Conservation (phyloP, 2,113 vertebrate genomes). For the Macrotus californicus region DNA sequence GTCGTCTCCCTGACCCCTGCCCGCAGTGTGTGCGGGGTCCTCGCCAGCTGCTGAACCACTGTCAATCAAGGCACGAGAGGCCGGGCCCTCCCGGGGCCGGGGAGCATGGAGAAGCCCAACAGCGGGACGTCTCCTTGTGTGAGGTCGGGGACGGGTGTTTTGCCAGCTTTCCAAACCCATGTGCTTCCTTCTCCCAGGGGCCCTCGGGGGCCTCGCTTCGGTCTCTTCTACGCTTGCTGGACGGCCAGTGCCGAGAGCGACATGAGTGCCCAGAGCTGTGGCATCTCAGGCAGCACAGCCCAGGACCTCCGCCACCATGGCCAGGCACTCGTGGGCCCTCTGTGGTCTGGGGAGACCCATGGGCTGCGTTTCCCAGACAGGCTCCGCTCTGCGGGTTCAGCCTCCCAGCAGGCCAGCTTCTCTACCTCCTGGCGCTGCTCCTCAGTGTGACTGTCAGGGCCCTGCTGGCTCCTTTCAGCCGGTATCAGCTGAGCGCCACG, state of each 20-base stretch:
- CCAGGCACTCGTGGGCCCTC: neutral
- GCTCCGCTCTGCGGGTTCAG: neutral
- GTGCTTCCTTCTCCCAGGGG: accelerated
- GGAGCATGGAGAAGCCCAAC: neutral
- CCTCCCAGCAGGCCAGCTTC: neutral
- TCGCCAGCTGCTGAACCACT: neutral
- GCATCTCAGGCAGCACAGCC: accelerated
- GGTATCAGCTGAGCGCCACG: accelerated
- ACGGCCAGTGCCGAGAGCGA: neutral
- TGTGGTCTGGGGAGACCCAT: accelerated
- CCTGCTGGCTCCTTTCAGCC: neutral
- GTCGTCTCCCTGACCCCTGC: neutral
- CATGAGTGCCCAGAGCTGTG: neutral
- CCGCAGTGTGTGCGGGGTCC: neutral
- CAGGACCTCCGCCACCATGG: accelerated
- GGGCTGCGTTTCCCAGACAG: accelerated
- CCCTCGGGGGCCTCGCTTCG: accelerated
- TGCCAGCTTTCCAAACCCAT: accelerated
- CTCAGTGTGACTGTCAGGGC: accelerated
- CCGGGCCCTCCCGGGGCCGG: accelerated
- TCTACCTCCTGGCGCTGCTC: accelerated
- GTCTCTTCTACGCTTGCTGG: neutral
- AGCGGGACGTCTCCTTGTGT: accelerated
- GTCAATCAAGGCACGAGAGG: neutral
- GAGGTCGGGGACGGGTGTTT: accelerated